Evolutionary conservation across 1,140 invertebrate genomes (phyloP), one percentile per base, ranked within the genome.

Genomic region (Drosophila cardini): DNA sequence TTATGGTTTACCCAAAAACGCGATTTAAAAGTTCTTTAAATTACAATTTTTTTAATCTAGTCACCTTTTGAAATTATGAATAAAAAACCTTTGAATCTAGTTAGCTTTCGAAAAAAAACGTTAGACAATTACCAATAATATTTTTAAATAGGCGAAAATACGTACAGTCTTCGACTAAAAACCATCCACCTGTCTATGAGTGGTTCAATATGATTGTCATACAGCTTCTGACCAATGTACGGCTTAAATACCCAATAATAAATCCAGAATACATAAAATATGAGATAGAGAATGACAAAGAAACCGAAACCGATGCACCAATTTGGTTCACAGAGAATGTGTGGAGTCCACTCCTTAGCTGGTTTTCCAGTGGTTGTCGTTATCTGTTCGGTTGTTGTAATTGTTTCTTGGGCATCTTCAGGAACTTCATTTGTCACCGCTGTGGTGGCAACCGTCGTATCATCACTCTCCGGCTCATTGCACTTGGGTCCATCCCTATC

Each of bases 181-280:
- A 6, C 13, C 0, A 81, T 69, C 78, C 78, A 83, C 4, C 26
- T 65, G 8, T 81, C 68, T 1, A 77, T 11, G 2, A 7, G n/a
- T 1, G 67, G 55, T 0, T 72, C 63, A 1, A 83, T 15, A 10
- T 42, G 15, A 0, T 65, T 9, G 15, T 75, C 46, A 32, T 82
- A 82, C 0, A 82, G n/a, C 9, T 52, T 62, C 8, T 53, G n/a
- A 1, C 79, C 78, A 13, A 80, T 21, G 5, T 5, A 30, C 2
- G 78, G 80, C 50, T 78, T 83, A 9, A 83, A 68, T 1, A 78
- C 1, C 32, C 56, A 70, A 11, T 82, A 81, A 21, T 81, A 83
- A 7, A 80, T 21, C 46, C 70, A 78, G n/a, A 78, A 13, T 4
- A 75, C 30, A 57, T 83, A 80, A 42, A 83, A 78, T 0, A 63